phyloP scores from a whole-genome alignment of 2,888 invertebrate genomes.

The Drosophila subsilvestris region DNA sequence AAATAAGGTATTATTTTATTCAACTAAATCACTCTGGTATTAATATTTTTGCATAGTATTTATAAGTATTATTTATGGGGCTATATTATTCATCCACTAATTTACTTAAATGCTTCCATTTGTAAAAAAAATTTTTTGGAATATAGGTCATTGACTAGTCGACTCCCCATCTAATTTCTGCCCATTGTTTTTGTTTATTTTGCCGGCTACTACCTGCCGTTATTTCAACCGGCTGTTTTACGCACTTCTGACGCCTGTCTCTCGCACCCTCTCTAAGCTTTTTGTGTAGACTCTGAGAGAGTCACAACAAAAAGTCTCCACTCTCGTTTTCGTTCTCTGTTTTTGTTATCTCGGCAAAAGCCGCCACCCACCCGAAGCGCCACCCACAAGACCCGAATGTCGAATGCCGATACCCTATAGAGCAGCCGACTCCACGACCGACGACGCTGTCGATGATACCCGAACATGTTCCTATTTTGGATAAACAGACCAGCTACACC shows the following conservation, averaged over 20 bases:
- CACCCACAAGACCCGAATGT: slow-evolving; percentile 2
- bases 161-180: neutral
- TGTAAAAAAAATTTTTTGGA: neutral
- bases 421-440: slow-evolving; percentile 13
- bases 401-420: slow-evolving; percentile 19
- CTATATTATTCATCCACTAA: too few species aligned
- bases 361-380: slow-evolving; percentile 35
- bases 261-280: neutral
- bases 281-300: slow-evolving; percentile 11
- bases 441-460: slow-evolving; percentile 24
- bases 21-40: neutral
- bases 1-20: too few species aligned
- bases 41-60: neutral
- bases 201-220: slow-evolving; percentile 54
- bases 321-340: slow-evolving; percentile 67
- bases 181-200: slow-evolving; percentile 33
- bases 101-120: neutral
- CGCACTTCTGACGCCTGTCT: slow-evolving; percentile 1
- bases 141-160: neutral
- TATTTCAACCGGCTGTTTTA: slow-evolving; percentile 58
- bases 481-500: slow-evolving; percentile 55
- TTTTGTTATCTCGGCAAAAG: slow-evolving; percentile 71
- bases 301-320: slow-evolving; percentile 55
- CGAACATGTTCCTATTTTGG: slow-evolving; percentile 58
- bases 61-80: neutral